phyloP scores from a whole-genome alignment of 1,140 invertebrate species.

The Alviniconcha marisindica region DNA sequence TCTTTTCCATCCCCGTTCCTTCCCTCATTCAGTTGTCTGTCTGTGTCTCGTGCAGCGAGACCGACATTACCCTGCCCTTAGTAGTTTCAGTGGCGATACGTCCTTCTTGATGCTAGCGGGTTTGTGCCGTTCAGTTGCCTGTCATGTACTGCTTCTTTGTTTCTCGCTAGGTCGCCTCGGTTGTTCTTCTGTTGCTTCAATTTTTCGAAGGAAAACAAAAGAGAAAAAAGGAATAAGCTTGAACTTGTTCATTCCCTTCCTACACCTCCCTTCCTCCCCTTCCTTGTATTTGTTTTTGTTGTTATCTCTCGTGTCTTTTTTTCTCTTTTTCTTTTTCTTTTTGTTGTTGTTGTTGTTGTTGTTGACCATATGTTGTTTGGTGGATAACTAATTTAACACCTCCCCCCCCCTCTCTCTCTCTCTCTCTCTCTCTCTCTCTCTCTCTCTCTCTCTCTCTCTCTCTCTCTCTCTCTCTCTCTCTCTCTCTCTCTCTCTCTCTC shows the following conservation, averaged over 20 bases:
- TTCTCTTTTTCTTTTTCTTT: no score
- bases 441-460: conserved; percentile 17
- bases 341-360: no score
- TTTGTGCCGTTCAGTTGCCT: not conserved
- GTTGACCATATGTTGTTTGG: no score
- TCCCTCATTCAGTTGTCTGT: no score
- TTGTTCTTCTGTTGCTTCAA: not conserved
- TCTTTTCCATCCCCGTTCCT: not conserved
- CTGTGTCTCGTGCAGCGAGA: no score
- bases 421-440: not conserved
- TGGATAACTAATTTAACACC: no score
- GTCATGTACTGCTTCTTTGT: not conserved
- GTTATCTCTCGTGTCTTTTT: not conserved
- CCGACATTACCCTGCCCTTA: no score
- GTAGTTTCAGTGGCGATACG: no score
- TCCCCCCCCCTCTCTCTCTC: not conserved
- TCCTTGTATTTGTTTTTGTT: not conserved
- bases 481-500: conserved; percentile 35
- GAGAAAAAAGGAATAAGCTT: no score
- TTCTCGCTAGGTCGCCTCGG: not conserved
- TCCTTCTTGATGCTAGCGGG: no score
- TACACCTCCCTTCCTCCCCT: not conserved
- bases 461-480: conserved; percentile 34
- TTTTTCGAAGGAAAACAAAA: no score
- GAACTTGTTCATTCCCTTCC: no score